Evolutionary conservation across 2,113 vertebrate species (phyloP), one percentile per base, ranked within the genome.

Genomic region (Scomber colias): DNA sequence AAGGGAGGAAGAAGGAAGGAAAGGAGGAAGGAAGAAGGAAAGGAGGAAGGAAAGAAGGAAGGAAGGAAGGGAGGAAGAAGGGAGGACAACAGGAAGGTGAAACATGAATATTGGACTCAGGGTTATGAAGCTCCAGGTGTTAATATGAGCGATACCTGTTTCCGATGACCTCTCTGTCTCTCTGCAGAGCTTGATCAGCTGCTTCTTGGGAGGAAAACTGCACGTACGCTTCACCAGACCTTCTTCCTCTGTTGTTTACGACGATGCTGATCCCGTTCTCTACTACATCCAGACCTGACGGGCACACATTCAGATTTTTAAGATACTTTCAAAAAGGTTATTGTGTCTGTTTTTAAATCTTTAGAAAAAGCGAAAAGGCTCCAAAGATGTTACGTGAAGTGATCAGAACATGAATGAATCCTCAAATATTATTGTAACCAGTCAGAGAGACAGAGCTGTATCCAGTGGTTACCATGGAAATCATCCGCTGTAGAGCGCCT

Each of bases 141-240:
- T n/a, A 19, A 15, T 1, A 13, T 2, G 27, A 12, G 27, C 5
- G 2, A 30, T 40, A 99, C 98, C 98, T 94, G 71, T 24, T 95
- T 16, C 97, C 97, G 5, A 99, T 98, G 3, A 96, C 76, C 2
- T 97, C 93, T 78, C 86, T 90, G 93, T 99, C 95, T 72, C 86
- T 96, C 60, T 90, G 31, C 48, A 98, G 90, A 9, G 98, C 98
- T 71, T 95, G 93, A 3, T 92, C 92, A 0, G 96, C 97, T 84
- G 95, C 95, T 57, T 96, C 94, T 0, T 95, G 95, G 14, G 96
- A 91, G 0, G 91, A 87, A 78, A 99, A 99, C 90, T 96, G 94
- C 48, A 99, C 98, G 0, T 94, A 99, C 0, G 96, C 98, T 59
- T 96, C 93, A 7, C 98, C 98, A 0, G 96, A 93, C 82, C 76